Conservation (phyloP, 2,113 vertebrate species). For the Ciconia stormi region DNA sequence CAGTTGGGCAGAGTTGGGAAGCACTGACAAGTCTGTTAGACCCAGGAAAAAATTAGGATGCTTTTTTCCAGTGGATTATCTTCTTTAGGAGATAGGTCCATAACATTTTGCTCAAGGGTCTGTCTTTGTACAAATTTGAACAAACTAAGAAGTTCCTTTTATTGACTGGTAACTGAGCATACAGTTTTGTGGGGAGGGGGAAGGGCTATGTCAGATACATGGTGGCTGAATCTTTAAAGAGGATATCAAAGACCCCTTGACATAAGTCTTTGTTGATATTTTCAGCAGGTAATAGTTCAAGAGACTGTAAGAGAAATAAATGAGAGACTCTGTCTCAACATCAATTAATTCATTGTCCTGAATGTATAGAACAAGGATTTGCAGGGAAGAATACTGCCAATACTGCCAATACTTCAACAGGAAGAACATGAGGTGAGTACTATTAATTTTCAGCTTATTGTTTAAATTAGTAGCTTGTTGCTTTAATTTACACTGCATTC, state of each 20-base stretch:
- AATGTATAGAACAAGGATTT: neutral
- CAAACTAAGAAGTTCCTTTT: neutral
- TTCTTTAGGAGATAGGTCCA: neutral
- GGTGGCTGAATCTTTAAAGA: neutral
- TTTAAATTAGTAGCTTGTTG: neutral
- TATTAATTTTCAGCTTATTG: neutral
- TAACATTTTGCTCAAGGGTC: neutral
- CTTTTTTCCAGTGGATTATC: neutral
- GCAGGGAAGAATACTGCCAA: neutral
- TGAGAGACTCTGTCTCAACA: neutral
- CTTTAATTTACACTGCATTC: neutral
- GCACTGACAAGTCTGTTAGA: neutral
- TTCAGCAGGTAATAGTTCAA: neutral
- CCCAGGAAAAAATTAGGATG: neutral
- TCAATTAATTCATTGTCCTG: neutral
- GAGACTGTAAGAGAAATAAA: neutral
- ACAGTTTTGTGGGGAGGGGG: neutral
- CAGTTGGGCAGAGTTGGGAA: rapidly evolving
- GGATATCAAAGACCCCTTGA: neutral
- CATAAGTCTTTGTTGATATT: neutral
- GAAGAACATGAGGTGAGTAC: neutral
- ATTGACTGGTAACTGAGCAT: neutral
- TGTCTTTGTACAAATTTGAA: neutral
- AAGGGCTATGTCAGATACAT: neutral
- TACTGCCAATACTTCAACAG: neutral